Evolutionary conservation across 2,797 vertebrate genomes (phyloP), one percentile per base, ranked within the genome.

Genomic region (Eupleurogrammus muticus): DNA sequence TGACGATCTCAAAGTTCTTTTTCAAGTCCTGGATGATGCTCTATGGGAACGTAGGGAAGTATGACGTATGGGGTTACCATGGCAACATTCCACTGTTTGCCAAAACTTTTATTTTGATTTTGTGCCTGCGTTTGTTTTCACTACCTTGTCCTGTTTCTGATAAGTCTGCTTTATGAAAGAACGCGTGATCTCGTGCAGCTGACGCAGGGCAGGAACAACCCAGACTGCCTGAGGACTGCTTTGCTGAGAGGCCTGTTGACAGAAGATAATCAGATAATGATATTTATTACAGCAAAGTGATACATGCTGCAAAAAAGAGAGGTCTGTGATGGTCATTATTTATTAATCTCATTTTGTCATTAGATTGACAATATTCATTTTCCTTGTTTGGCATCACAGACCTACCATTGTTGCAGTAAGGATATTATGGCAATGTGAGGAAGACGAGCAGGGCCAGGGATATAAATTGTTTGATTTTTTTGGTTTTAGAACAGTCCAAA

Each of bases 1-100:
- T 99, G 75, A 99, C 97, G 1, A 99, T 99, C 93, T 99, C 98
- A 90, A 99, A 99, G 87, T 99, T 99, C 92, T 98, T 99, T 94
- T 99, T 99, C 90, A 99, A 87, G 87, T 99, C 98, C 85, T 99
- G 98, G 83, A 99, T 99, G 89, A 99, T 99, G 93, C 96, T 98
- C 97, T 99, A 90, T 44, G 12, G 62, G 48, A 14, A 53, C 52
- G 11, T 11, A 21, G 28, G 58, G 5, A 55, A n/a, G n/a, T n/a
- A n/a, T n/a, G n/a, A n/a, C n/a, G n/a, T n/a, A n/a, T n/a, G n/a
- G 12, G 3, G 32, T 81, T 75, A 75, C 2, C 24, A 19, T 36
- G 9, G 35, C 5, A 36, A 19, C 16, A 12, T 4, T 17, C 13
- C 24, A n/a, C n/a, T 2, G 11, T n/a, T 2, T 1, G 5, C 19